A percentile compares a stretch with the other conserved stretches of the same genome.
Conservation (phyloP, 2,888 invertebrate species). For the Platycnemis pennipes region DNA sequence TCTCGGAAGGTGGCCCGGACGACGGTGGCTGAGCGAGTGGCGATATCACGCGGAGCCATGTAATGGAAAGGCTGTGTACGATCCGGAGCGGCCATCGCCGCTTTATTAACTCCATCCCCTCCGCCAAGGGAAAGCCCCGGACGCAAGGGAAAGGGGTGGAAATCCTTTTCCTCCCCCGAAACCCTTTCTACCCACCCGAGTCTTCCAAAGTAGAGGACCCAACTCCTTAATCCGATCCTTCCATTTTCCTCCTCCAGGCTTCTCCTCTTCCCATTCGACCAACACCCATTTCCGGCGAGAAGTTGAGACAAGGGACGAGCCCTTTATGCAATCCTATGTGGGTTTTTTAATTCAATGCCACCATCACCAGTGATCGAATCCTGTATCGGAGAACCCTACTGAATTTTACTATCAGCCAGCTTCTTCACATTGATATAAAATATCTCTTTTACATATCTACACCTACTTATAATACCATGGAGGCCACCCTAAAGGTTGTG, state of each 20-base stretch:
- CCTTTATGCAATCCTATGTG: no score
- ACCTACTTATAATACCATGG: no score
- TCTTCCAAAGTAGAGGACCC: constrained; percentile 50
- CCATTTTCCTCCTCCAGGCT: constrained; percentile 42
- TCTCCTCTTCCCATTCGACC: background rate
- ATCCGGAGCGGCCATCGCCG: background rate
- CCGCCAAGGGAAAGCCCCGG: background rate
- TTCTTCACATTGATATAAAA: no score
- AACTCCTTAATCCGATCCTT: constrained; percentile 18
- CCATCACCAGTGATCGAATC: no score
- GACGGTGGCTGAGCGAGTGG: background rate
- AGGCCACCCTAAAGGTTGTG: no score
- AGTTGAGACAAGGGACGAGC: no score
- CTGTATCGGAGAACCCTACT: no score
- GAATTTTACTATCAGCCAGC: no score
- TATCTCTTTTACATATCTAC: no score
- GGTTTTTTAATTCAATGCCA: no score
- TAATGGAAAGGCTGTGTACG: constrained; percentile 42
- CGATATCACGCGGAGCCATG: constrained; percentile 35
- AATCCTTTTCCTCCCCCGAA: background rate
- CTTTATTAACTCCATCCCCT: background rate
- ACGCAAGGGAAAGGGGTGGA: background rate
- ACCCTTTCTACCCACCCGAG: background rate
- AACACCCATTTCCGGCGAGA: background rate
- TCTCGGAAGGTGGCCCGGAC: background rate